Evolutionary conservation across 1,140 invertebrate genomes (phyloP).

Genomic region (Sitophilus oryzae): DNA sequence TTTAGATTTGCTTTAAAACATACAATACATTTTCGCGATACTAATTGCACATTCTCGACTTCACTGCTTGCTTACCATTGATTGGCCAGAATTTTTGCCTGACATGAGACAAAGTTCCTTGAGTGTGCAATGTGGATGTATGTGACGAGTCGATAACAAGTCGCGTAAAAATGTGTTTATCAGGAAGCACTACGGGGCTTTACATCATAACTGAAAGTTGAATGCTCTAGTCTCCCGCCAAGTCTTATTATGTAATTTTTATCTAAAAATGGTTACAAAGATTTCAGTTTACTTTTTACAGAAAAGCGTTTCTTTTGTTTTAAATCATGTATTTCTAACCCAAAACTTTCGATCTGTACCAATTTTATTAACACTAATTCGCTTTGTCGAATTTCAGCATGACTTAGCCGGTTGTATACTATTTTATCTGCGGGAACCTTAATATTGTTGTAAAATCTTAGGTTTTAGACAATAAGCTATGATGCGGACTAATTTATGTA

Average conservation of each 20-base stretch:
- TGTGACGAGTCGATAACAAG: background rate
- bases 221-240: conserved; percentile 35
- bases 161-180: background rate
- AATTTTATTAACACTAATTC: conserved; percentile 3
- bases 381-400: conserved; percentile 10
- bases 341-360: background rate
- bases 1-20: conserved; percentile 20
- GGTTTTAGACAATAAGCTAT: conserved; percentile 16
- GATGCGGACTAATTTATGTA: conserved; percentile 3
- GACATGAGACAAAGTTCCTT: background rate
- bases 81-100: conserved; percentile 8
- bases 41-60: too few relatives aligned
- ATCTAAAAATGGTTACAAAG: conserved; percentile 41
- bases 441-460: conserved; percentile 3
- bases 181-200: background rate
- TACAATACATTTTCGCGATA: conserved; percentile 22
- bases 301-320: conserved; percentile 3
- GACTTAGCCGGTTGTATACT: conserved; percentile 1
- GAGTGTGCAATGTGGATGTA: background rate
- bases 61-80: too few relatives aligned
- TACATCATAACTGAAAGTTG: conserved; percentile 19
- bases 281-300: conserved; percentile 23
- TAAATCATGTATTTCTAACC: conserved; percentile 10
- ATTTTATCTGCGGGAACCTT: background rate
- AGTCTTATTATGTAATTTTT: conserved; percentile 39